Evolutionary conservation across 1,140 invertebrate genomes (phyloP).

Genomic region (Listronotus oregonensis): DNA sequence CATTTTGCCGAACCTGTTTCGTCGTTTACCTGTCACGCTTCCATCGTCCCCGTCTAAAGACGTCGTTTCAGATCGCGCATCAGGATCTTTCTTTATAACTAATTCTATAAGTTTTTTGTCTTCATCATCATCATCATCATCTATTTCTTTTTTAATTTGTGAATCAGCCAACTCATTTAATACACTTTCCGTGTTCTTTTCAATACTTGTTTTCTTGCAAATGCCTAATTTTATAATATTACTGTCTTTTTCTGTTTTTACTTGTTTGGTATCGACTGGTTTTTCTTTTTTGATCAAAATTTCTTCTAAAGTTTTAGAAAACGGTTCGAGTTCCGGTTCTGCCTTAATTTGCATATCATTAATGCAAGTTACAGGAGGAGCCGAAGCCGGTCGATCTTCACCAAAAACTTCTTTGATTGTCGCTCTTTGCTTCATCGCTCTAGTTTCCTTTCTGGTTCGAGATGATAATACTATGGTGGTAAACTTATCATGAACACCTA

Average conservation of each 20-base stretch:
- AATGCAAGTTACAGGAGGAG: conserved; percentile 59
- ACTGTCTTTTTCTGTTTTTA: conserved; percentile 9
- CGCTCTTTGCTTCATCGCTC: conserved; percentile 73
- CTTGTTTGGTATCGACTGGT: conserved; percentile 12
- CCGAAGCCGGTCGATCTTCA: conserved; percentile 69
- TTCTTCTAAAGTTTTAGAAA: conserved; percentile 35
- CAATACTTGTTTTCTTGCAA: conserved; percentile 10
- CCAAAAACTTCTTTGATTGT: conserved; percentile 82
- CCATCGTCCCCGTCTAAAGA: conserved; percentile 52
- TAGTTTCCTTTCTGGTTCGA: conserved; percentile 75
- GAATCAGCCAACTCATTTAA: not conserved
- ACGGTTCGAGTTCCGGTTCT: conserved; percentile 25
- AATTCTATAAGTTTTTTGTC: conserved; percentile 32
- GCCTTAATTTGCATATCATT: conserved; percentile 49
- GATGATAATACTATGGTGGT: conserved; percentile 74
- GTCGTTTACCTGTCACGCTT: conserved; percentile 54
- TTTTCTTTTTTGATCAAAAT: conserved; percentile 43
- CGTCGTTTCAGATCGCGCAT: conserved; percentile 49
- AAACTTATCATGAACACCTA: conserved; percentile 65
- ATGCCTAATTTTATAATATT: conserved; percentile 35
- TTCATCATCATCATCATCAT: conserved; percentile 47
- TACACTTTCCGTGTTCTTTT: conserved; percentile 25
- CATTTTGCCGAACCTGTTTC: conserved; percentile 60
- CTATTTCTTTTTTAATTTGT: conserved; percentile 18
- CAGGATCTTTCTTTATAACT: conserved; percentile 38